Percentiles rank a stretch among this genome's conserved stretches.
phyloP scores from a whole-genome alignment of 2,113 vertebrate species.

The Lamprologus sp. region DNA sequence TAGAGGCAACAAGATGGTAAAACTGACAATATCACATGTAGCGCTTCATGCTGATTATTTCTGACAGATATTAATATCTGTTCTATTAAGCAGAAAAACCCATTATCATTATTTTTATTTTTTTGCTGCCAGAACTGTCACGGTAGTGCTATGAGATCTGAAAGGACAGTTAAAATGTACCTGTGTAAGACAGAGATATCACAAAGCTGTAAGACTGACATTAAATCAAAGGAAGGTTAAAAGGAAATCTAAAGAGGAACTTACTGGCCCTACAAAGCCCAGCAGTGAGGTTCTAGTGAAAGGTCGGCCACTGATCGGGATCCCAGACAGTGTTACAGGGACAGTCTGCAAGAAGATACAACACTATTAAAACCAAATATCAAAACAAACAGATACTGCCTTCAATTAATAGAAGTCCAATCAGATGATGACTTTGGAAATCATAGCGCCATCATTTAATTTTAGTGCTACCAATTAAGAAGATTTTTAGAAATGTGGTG shows the following conservation, averaged over 20 bases:
- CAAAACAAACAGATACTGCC: neutral
- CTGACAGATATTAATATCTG: neutral
- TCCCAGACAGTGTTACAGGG: constrained; percentile 75
- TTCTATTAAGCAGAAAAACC: neutral
- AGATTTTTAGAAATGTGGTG: neutral
- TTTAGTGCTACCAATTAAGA: neutral
- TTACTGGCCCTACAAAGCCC: constrained; percentile 90
- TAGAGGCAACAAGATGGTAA: neutral
- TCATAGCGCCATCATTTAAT: neutral
- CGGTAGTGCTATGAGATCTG: neutral
- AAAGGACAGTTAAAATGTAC: neutral
- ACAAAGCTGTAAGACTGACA: neutral
- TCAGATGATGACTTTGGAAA: neutral
- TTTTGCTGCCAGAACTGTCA: neutral
- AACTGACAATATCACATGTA: neutral
- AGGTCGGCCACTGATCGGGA: constrained; percentile 75
- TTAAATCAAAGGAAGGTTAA: neutral
- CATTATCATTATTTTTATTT: neutral
- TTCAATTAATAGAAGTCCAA: neutral
- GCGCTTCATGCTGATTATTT: neutral
- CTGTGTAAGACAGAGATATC: neutral
- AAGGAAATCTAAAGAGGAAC: constrained; percentile 15
- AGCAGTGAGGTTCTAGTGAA: constrained; percentile 89
- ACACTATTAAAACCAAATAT: neutral
- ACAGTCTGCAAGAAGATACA: constrained; percentile 70